These are phyloP conservation scores for Drosophila subpulchrella DNA, from an alignment of 1,140 invertebrate genomes.

Conservation along the genomic window DNA sequence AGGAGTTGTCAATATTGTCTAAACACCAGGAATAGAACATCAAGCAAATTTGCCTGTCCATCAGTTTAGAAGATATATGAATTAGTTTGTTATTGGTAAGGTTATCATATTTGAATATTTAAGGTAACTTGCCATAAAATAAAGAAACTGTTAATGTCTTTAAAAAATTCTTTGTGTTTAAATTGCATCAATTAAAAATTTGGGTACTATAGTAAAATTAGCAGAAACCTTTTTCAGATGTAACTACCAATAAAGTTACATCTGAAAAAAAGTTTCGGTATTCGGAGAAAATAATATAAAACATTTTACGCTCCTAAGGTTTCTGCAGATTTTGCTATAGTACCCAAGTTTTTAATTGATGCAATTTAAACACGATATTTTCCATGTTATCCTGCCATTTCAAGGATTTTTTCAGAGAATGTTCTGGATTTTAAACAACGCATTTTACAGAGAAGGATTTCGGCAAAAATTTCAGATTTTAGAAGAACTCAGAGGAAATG, in stretches of 20 bases:
- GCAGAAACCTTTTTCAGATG: no score
- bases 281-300: not conserved
- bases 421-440: not conserved
- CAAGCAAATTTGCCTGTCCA: not conserved
- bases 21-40: conserved; percentile 6
- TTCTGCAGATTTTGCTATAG: not conserved
- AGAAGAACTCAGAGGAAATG: not conserved
- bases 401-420: not conserved
- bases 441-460: not conserved
- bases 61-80: not conserved
- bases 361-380: not conserved
- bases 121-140: no score
- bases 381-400: not conserved
- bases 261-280: not conserved
- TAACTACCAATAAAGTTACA: no score
- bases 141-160: no score
- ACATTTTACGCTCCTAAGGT: not conserved
- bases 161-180: not conserved
- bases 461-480: not conserved
- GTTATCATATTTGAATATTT: not conserved
- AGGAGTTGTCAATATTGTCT: conserved; percentile 36
- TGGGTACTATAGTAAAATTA: not conserved
- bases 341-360: not conserved
- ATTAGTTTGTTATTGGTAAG: not conserved
- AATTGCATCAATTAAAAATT: not conserved